Percentiles rank a stretch among this genome's conserved stretches.
phyloP scores from a whole-genome alignment of 1,140 invertebrate species.

The Halictus rubicundus region DNA sequence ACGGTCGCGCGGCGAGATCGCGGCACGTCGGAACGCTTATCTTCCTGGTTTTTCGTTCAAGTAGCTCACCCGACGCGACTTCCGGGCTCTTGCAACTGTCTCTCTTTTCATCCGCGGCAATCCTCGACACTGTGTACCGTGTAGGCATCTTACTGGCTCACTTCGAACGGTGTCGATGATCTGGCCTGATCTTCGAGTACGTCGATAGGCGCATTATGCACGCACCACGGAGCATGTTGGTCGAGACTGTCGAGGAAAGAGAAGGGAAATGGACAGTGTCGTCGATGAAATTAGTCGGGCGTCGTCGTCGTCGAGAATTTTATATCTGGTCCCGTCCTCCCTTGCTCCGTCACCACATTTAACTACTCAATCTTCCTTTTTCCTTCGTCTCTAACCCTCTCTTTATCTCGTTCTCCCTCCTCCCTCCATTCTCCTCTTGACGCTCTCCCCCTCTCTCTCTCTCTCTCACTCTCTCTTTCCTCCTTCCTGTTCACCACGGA shows the following conservation, averaged over 20 bases:
- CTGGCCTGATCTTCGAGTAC: slow-evolving; percentile 15
- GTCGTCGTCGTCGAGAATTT: background rate
- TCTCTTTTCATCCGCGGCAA: slow-evolving; percentile 4
- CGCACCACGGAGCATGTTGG: slow-evolving; percentile 32
- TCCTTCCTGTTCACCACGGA: slow-evolving; percentile 38
- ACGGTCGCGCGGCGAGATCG: background rate
- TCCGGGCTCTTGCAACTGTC: slow-evolving; percentile 27
- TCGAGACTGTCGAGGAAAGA: slow-evolving; percentile 11
- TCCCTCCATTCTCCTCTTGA: no score
- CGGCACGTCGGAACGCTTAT: background rate
- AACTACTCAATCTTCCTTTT: slow-evolving; percentile 25
- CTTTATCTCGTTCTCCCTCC: background rate
- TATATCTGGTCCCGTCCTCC: background rate
- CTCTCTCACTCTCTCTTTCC: slow-evolving; percentile 24
- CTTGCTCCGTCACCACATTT: background rate
- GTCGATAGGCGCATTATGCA: slow-evolving; percentile 48
- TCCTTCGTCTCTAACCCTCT: background rate
- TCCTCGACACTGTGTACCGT: slow-evolving; percentile 12
- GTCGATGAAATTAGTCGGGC: slow-evolving; percentile 62
- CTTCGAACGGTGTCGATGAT: slow-evolving; percentile 24
- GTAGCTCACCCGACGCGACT: background rate
- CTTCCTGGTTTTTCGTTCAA: background rate
- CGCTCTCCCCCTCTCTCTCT: background rate
- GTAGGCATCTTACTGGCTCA: slow-evolving; percentile 24
- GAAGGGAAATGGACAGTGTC: slow-evolving; percentile 13